These are phyloP conservation scores for Hybos culiciformis DNA, from an alignment of 2,888 invertebrate species.

Conservation along the genomic window DNA sequence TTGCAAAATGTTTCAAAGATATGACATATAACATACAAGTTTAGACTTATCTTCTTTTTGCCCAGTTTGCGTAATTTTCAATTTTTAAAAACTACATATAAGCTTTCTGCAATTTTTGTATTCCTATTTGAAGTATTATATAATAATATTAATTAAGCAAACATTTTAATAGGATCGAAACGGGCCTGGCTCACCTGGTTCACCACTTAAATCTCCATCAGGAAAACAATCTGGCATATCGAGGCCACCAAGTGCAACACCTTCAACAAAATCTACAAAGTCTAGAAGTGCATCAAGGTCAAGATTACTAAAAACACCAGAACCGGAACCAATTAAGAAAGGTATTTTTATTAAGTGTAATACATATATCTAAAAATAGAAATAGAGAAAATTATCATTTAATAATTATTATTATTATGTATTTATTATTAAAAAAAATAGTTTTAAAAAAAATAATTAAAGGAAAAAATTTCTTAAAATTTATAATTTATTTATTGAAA, in stretches of 20 bases:
- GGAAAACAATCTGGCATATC: slow-evolving; percentile 33
- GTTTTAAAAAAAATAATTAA: neutral
- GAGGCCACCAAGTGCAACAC: slow-evolving; percentile 36
- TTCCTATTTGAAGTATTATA: no score
- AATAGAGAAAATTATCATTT: slow-evolving; percentile 5
- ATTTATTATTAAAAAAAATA: neutral
- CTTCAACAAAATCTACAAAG: slow-evolving; percentile 34
- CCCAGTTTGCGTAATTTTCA: no score
- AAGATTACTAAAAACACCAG: slow-evolving; percentile 53
- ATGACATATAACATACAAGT: no score
- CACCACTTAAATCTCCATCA: slow-evolving; percentile 55
- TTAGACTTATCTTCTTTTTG: no score
- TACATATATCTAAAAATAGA: neutral
- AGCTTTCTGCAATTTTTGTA: no score
- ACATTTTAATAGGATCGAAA: slow-evolving; percentile 44
- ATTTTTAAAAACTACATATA: no score
- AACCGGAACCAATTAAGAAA: slow-evolving; percentile 55
- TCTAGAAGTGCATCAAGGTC: slow-evolving; percentile 35
- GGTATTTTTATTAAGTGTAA: slow-evolving; percentile 39
- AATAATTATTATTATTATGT: neutral
- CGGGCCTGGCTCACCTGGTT: slow-evolving; percentile 48
- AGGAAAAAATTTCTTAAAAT: no score
- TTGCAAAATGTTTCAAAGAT: no score
- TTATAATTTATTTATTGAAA: no score
- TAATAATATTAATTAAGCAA: no score